Evolutionary conservation across 2,113 vertebrate species (phyloP).

Genomic region (Sminthopsis crassicaudata): DNA sequence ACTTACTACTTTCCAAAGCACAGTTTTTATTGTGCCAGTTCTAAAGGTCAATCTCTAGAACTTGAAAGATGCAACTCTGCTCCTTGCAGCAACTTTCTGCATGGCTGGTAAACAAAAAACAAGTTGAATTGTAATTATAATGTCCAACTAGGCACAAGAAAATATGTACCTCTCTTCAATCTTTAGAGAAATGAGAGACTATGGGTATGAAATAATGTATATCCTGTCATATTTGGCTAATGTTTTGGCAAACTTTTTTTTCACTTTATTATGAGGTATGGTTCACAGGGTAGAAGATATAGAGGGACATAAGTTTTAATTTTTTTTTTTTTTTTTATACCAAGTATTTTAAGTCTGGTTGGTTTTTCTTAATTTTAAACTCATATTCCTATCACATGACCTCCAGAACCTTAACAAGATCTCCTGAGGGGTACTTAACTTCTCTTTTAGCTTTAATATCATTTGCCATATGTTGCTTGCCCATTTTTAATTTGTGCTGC

Average conservation of each 20-base stretch:
- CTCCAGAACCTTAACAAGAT: conserved; percentile 84
- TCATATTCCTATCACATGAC: conserved; percentile 87
- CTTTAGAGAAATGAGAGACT: background rate
- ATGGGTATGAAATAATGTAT: background rate
- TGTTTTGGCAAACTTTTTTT: background rate
- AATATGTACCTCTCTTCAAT: conserved; percentile 7
- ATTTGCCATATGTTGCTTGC: conserved; percentile 74
- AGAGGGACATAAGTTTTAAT: conserved; percentile 63
- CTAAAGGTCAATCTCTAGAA: conserved; percentile 87
- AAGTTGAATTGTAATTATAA: background rate
- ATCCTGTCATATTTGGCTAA: background rate
- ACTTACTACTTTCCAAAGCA: conserved; percentile 47
- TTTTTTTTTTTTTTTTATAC: conserved; percentile 87
- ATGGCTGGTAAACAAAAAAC: conserved; percentile 48
- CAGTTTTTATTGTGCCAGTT: conserved; percentile 69
- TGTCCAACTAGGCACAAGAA: background rate
- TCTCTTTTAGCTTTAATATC: conserved; percentile 84
- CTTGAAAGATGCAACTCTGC: conserved; percentile 83
- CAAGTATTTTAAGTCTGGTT: conserved; percentile 82
- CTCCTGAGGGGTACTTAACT: conserved; percentile 80
- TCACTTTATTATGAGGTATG: background rate
- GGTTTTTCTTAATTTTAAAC: conserved; percentile 86
- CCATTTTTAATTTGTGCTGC: conserved; percentile 84
- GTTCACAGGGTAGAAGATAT: background rate
- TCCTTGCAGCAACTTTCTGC: conserved; percentile 64